Evolutionary conservation across 2,113 vertebrate genomes (phyloP), one percentile per base, ranked within the genome.

Genomic region (Anguilla rostrata): DNA sequence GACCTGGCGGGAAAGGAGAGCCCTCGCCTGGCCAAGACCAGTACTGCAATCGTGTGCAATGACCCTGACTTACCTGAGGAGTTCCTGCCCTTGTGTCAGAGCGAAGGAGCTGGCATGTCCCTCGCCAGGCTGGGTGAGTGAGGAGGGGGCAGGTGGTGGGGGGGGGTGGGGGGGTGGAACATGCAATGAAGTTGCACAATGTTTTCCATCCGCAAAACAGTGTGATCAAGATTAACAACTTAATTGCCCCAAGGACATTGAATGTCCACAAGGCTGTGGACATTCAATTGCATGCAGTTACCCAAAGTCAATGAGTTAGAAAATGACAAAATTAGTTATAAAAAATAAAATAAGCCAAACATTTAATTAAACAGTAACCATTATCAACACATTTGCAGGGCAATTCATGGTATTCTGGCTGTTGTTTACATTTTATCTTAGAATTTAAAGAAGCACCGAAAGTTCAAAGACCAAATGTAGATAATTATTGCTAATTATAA

Each of bases 71-170:
- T 97, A 1, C 97, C 97, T 0, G 87, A 92, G 84, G 97, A 96
- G 84, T 94, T 98, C 49, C 80, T 88, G 66, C 87, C 92, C 0
- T 39, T 97, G 39, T 98, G 97, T 29, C 87, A 86, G 81, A 90
- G 92, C 86, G 91, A 90, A 9, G 91, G 94, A 0, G 93, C 94
- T 1, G 7, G 81, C 56, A 1, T 92, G 56, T 89, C 95, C 7
- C 90, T 98, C 1, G 0, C 86, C 20, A 92, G 94, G 71, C 91
- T 98, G 40, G 90, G 97, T 97, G 90, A 92, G 96, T 16, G 6
- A n/a, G 71, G 63, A 22, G 63, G 9, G 9, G 22, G 71, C n/a
- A 75, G n/a, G n/a, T 1, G 71, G 26, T 2, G 34, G 34, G 34
- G 34, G 34, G 34, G 34, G 34, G 34, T n/a, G n/a, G 26, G 9